Conservation (phyloP, 2,797 vertebrate genomes). For the Ctenosaura bakeri region DNA sequence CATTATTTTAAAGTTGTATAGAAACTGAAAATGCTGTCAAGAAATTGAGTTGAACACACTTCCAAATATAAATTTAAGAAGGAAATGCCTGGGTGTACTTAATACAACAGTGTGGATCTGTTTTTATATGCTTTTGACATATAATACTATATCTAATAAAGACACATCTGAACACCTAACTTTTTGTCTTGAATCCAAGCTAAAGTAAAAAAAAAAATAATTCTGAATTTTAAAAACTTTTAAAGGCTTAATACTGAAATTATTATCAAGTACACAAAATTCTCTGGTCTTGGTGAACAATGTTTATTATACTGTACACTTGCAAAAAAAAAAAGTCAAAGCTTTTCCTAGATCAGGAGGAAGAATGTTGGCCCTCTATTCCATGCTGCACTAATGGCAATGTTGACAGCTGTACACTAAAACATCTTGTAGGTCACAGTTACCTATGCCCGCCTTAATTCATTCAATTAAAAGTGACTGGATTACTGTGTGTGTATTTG, state of each 20-base stretch:
- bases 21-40: not conserved
- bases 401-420: too few species aligned
- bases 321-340: not conserved
- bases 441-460: too few species aligned
- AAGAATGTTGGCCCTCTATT: too few species aligned
- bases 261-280: not conserved
- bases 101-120: not conserved
- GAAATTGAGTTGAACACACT: not conserved
- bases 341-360: not conserved
- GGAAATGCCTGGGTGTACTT: not conserved
- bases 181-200: not conserved
- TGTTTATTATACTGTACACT: not conserved
- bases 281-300: not conserved
- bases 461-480: too few species aligned
- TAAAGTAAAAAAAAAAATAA: not conserved
- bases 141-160: not conserved
- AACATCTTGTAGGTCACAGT: too few species aligned
- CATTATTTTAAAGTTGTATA: too few species aligned
- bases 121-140: not conserved
- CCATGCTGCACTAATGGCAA: too few species aligned
- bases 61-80: not conserved
- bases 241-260: not conserved
- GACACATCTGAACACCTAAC: not conserved
- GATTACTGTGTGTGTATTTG: too few species aligned
- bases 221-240: not conserved